A percentile compares a stretch with the other conserved stretches of the same genome.
These are phyloP conservation scores for Panthera uncia DNA, from an alignment of 2,113 vertebrate genomes.

Conservation along the genomic window DNA sequence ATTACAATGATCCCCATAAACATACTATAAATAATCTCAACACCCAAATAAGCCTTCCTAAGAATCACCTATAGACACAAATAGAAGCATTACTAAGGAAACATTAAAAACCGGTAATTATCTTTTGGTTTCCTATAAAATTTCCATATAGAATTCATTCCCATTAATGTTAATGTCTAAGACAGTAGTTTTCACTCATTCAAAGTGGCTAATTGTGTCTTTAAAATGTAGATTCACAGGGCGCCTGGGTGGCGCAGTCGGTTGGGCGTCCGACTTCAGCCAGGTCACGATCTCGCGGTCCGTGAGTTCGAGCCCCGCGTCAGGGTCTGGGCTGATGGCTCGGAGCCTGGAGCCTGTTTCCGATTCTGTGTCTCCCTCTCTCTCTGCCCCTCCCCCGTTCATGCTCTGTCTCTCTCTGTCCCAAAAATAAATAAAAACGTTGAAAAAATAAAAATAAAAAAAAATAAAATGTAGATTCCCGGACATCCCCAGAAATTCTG, in stretches of 20 bases:
- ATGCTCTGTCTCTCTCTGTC: no score
- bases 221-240: neutral
- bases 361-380: no score
- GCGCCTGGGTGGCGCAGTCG: no score
- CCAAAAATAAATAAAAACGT: no score
- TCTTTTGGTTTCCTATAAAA: neutral
- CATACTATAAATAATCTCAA: neutral
- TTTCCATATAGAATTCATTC: neutral
- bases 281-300: no score
- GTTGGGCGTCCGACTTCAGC: no score
- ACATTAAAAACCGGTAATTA: neutral
- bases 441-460: no score
- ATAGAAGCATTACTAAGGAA: neutral
- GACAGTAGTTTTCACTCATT: neutral
- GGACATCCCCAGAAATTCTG: neutral
- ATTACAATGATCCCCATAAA: constrained; percentile 25
- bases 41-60: neutral
- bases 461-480: neutral
- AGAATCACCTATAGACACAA: neutral
- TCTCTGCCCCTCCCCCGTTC: no score
- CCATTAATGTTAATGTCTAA: neutral
- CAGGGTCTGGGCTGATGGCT: no score
- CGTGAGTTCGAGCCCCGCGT: no score
- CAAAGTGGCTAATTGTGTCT: neutral
- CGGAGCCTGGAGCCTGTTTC: no score